Evolutionary conservation across 2,113 vertebrate species (phyloP), one percentile per base, ranked within the genome.

Genomic region (Triplophysa siluroides): DNA sequence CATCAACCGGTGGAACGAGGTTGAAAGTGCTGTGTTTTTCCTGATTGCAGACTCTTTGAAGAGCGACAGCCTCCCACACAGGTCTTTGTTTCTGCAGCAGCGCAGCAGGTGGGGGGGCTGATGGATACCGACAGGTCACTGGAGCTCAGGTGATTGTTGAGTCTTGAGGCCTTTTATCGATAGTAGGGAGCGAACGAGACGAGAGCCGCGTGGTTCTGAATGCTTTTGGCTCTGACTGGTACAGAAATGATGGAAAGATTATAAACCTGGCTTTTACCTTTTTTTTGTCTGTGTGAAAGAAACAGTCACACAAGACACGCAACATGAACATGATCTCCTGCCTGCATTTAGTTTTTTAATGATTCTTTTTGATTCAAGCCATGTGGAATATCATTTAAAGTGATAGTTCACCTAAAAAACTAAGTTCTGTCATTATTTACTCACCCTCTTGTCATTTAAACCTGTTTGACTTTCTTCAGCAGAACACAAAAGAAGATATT

Each of bases 61-160:
- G 63, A 21, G 24, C 29, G 68, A 52, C 9, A 16, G 66, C 62
- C 56, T 79, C 77, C 54, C 58, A 70, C 56, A 45, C 23, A 67
- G 23, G 62, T 33, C 62, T 81, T 81, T 81, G 79, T 81, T 81
- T 75, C 18, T 8, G 21, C 60, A 76, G 73, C 73, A 76, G 56
- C 23, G 26, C 58, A 63, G 33, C 78, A 67, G 78, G 78, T 79
- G 58, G 45, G 54, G 60, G 9, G 69, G 29, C 60, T 79, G 78
- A 71, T 19, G 67, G 78, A 74, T 65, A 60, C 50, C 2, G 79
- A 60, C 79, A 66, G 23, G 19, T 75, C 79, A 24, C 79, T 65
- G 52, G 52, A 52, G 79, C 52, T 75, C 70, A 61, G 78, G 78
- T 64, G 78, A 80, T 52, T 79, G 50, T 45, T 24, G 26, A 72